A percentile compares a stretch with the other conserved stretches of the same genome.
Evolutionary conservation across 2,113 vertebrate genomes (phyloP).

Genomic region (Gymnobelideus leadbeateri): DNA sequence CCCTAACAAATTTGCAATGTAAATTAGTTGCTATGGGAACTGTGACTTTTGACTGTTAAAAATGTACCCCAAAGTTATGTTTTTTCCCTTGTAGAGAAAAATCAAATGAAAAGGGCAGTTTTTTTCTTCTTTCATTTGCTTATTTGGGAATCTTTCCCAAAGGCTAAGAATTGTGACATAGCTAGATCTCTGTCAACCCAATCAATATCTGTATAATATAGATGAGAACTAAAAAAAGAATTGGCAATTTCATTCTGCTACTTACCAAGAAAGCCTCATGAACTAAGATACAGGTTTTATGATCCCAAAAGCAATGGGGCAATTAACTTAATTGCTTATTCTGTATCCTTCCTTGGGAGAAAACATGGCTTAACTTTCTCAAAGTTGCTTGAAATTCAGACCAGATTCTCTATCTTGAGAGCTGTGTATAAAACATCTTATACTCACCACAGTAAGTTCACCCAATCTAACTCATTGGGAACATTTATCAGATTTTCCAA

Average conservation of each 20-base stretch:
- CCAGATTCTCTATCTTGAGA: conserved; percentile 25
- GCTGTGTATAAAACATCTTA: neutral
- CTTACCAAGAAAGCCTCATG: conserved; percentile 15
- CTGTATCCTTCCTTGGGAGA: conserved; percentile 18
- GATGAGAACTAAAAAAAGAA: conserved; percentile 17
- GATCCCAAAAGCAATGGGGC: conserved; percentile 4
- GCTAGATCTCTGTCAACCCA: conserved; percentile 25
- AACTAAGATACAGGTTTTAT: conserved; percentile 15
- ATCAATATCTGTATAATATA: conserved; percentile 29
- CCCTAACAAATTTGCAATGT: conserved; percentile 13
- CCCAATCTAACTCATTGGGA: neutral
- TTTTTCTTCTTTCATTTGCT: neutral
- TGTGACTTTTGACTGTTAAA: conserved; percentile 10
- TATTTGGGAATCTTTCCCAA: conserved; percentile 5
- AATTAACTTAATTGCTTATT: conserved; percentile 30
- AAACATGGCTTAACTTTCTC: neutral
- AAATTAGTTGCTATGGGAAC: conserved; percentile 19
- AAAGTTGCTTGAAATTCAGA: neutral
- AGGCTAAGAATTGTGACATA: conserved; percentile 7
- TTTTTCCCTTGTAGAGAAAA: conserved; percentile 24
- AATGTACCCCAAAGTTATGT: neutral
- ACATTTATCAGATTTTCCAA: neutral
- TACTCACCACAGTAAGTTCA: conserved; percentile 1
- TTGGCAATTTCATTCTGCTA: neutral
- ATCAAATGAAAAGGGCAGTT: conserved; percentile 28